Evolutionary conservation across 2,888 invertebrate species (phyloP), one percentile per base, ranked within the genome.

Genomic region (Zaprionus lineosus): DNA sequence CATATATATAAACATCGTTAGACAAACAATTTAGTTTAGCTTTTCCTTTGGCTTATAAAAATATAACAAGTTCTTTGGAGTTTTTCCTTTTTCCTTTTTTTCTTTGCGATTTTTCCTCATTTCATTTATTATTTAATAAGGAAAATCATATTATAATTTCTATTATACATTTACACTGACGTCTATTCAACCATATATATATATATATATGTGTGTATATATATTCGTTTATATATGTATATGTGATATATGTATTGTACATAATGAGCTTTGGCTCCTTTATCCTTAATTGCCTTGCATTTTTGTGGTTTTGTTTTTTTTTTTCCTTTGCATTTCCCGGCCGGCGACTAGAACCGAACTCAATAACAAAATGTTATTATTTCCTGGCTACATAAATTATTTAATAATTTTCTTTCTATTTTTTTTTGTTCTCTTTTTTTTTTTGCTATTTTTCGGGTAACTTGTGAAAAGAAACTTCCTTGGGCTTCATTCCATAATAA

Each of bases 1-100:
- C 41, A 56, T 36, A 57, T 24, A 57, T 68, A 73, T 61, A 66
- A 66, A 55, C 50, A 72, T 53, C 26, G 15, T 65, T 72, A 68
- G 61, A 51, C 50, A 50, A 58, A 69, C 26, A 62, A 55, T 61
- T 83, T 39, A 60, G 74, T 73, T 62, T 60, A 69, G 64, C 51
- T 56, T 63, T 64, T 55, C 9, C 41, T 37, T 72, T 44, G 51
- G 62, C 59, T 75, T 77, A 85, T 64, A 79, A 79, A 79, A 79
- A 79, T 79, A 79, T 79, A 84, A 84, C 86, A 79, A 85, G 74
- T 84, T 77, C 69, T 65, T 86, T 84, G 82, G 71, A 69, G 77
- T 65, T 64, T 52, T 43, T n/a, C n/a, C n/a, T n/a, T n/a, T n/a
- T n/a, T n/a, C n/a, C n/a, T n/a, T n/a, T n/a, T n/a, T n/a, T n/a